A percentile compares a stretch with the other conserved stretches of the same genome.
These are phyloP conservation scores for Albula goreensis DNA, from an alignment of 2,113 vertebrate genomes.

Conservation along the genomic window DNA sequence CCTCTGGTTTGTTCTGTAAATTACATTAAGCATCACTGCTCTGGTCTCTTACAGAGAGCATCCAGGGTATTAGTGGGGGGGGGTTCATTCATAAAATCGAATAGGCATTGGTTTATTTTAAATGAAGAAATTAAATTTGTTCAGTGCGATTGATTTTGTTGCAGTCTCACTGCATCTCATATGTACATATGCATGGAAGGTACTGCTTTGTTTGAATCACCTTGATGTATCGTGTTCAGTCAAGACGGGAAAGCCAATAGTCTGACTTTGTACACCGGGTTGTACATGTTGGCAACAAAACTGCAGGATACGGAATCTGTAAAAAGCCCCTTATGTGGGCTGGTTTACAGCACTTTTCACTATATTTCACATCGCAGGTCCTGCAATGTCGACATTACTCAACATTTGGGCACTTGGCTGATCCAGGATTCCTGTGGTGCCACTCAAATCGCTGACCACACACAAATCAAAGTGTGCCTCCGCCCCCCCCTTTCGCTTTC, in stretches of 20 bases:
- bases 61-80: not conserved
- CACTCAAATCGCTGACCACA: no score
- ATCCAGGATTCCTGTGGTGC: no score
- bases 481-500: no score
- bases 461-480: no score
- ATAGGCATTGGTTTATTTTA: constrained; percentile 12
- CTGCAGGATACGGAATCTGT: no score
- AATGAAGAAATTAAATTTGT: constrained; percentile 14
- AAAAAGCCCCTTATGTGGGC: no score
- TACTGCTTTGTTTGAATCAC: not conserved
- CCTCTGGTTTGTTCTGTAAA: not conserved
- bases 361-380: no score
- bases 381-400: no score
- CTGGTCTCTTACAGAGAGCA: not conserved
- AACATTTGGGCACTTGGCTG: no score
- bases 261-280: not conserved
- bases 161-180: not conserved
- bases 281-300: not conserved
- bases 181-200: not conserved
- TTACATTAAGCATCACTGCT: not conserved
- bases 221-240: constrained; percentile 8
- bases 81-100: not conserved
- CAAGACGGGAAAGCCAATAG: not conserved
- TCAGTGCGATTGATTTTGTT: not conserved
- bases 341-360: no score